Conservation (phyloP, 53 echinoderm and acorn worm genomes). For the Patiria pectinifera region DNA sequence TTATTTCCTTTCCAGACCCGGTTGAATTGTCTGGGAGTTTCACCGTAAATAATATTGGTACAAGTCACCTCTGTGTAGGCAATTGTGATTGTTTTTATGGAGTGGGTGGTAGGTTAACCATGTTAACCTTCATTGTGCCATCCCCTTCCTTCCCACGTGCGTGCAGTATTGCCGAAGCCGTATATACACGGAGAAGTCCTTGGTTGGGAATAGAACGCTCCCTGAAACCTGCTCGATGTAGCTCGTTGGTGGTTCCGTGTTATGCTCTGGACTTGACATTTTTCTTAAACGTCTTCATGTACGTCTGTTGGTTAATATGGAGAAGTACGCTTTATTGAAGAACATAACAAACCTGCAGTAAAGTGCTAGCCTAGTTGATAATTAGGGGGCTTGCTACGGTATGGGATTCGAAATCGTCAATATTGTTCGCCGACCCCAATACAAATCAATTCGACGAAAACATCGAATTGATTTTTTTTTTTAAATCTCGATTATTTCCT, state of each 20-base stretch:
- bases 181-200: neutral
- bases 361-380: neutral
- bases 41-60: neutral
- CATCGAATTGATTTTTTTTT: too few relatives aligned
- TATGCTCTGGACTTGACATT: too few relatives aligned
- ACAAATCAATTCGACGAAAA: too few relatives aligned
- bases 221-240: neutral
- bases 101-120: neutral
- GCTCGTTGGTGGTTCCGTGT: too few relatives aligned
- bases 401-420: neutral
- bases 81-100: neutral
- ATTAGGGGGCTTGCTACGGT: neutral
- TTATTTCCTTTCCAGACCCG: neutral
- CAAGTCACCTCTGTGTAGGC: neutral
- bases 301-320: too few relatives aligned
- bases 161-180: neutral
- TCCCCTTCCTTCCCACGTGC: neutral
- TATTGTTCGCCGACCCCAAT: too few relatives aligned
- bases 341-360: too few relatives aligned
- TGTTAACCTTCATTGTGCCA: neutral
- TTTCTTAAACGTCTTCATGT: too few relatives aligned
- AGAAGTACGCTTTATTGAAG: too few relatives aligned
- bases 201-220: neutral
- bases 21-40: neutral
- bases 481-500: too few relatives aligned